Evolutionary conservation across 2,797 vertebrate genomes (phyloP).

Genomic region (Petrocephalus schoutedeni): DNA sequence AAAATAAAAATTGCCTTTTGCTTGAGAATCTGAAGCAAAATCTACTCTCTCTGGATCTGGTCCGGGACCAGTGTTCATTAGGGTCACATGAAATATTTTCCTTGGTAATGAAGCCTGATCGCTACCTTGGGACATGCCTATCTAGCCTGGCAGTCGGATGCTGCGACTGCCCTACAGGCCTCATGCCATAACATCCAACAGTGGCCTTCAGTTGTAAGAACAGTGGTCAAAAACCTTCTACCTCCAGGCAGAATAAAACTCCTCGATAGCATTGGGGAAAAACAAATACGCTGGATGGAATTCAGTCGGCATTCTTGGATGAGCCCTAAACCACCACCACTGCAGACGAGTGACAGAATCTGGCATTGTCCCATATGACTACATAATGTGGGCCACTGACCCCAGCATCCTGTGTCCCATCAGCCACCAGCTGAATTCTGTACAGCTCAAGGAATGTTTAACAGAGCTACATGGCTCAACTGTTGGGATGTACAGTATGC

Average conservation of each 20-base stretch:
- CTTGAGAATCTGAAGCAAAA: background rate
- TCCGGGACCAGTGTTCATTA: background rate
- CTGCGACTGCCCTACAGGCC: background rate
- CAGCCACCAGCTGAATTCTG: background rate
- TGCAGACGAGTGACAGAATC: no score
- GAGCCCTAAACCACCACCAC: no score
- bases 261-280: no score
- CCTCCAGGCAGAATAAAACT: background rate
- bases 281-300: no score
- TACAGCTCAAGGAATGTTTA: background rate
- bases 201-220: background rate
- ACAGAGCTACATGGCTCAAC: background rate
- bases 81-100: background rate
- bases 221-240: background rate
- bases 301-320: no score
- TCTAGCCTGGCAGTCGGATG: background rate
- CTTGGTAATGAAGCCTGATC: background rate
- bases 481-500: background rate
- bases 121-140: background rate
- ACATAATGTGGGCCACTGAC: background rate
- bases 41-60: background rate
- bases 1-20: background rate
- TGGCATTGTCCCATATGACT: background rate
- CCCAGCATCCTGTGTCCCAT: no score
- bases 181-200: background rate